Conservation (phyloP, 2,888 invertebrate genomes). For the Liopterus haemorrhoidalis region DNA sequence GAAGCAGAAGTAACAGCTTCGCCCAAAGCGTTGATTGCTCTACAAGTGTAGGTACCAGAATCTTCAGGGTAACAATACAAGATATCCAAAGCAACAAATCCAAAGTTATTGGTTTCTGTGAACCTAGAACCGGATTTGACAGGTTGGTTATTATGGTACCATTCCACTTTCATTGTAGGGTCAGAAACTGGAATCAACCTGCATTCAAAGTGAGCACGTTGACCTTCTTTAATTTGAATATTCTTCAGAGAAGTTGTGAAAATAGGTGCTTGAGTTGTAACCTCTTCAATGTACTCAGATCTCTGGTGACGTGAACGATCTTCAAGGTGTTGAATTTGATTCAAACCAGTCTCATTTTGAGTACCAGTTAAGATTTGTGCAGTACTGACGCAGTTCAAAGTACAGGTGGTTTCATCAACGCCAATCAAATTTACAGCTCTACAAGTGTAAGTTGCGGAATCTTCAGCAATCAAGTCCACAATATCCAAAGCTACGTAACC, state of each 20-base stretch:
- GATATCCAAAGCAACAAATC: slow-evolving; percentile 94
- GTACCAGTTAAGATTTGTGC: slow-evolving; percentile 78
- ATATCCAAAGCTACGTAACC: slow-evolving; percentile 97
- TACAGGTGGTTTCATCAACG: slow-evolving; percentile 75
- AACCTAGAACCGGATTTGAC: slow-evolving; percentile 92
- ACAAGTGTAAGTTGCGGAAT: slow-evolving; percentile 90
- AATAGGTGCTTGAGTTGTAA: slow-evolving; percentile 84
- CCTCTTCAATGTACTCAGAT: slow-evolving; percentile 70
- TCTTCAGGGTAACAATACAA: slow-evolving; percentile 94
- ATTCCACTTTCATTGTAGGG: slow-evolving; percentile 87
- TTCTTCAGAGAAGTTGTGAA: slow-evolving; percentile 90
- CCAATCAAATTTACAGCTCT: slow-evolving; percentile 87
- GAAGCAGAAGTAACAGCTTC: slow-evolving; percentile 89
- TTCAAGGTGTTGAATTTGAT: slow-evolving; percentile 85
- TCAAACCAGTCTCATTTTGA: slow-evolving; percentile 80
- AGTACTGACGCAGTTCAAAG: slow-evolving; percentile 65
- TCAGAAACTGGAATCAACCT: slow-evolving; percentile 91
- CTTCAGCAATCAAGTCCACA: slow-evolving; percentile 92
- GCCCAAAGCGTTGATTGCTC: slow-evolving; percentile 85
- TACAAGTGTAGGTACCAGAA: slow-evolving; percentile 90
- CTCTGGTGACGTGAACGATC: slow-evolving; percentile 74
- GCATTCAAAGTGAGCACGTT: slow-evolving; percentile 91
- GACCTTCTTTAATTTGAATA: slow-evolving; percentile 88
- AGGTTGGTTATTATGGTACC: slow-evolving; percentile 89
- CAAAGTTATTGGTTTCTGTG: slow-evolving; percentile 93